Percentiles rank a stretch among this genome's conserved stretches.
Conservation (phyloP, 2,113 vertebrate genomes). For the Ellobius talpinus region DNA sequence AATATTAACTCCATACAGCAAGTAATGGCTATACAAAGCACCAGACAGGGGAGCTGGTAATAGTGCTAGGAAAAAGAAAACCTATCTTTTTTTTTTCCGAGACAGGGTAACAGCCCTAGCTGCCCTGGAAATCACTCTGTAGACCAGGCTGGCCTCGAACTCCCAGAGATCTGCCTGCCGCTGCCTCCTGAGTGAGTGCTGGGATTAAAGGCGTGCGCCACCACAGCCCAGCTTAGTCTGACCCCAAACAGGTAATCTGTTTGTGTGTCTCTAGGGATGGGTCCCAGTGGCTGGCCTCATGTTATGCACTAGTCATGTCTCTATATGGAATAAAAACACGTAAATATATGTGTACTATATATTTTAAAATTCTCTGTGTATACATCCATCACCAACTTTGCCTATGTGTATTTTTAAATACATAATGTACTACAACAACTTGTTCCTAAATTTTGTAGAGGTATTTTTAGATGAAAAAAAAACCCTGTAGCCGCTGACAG, state of each 20-base stretch:
- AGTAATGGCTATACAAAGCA: background rate
- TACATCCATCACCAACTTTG: background rate
- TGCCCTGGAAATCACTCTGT: too few species aligned
- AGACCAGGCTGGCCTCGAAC: too few species aligned
- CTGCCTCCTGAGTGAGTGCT: too few species aligned
- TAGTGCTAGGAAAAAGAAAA: constrained; percentile 47
- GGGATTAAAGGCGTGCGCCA: too few species aligned
- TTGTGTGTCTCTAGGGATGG: background rate
- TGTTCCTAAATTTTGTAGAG: constrained; percentile 50
- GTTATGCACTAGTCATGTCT: constrained; percentile 23
- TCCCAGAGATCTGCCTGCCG: too few species aligned
- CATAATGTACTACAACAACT: constrained; percentile 28
- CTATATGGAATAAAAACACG: background rate
- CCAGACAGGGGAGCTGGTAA: constrained; percentile 12
- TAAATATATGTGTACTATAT: background rate
- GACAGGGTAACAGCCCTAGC: too few species aligned
- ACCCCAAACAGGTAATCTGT: background rate
- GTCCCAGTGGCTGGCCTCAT: background rate
- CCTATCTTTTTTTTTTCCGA: background rate
- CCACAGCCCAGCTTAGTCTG: background rate
- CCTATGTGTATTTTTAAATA: constrained; percentile 10
- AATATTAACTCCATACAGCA: constrained; percentile 52
- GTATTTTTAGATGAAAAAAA: constrained; percentile 35
- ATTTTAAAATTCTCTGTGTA: background rate
- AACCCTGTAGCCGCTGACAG: background rate